Evolutionary conservation across 1,140 invertebrate genomes (phyloP).

Genomic region (Bombus affinis): DNA sequence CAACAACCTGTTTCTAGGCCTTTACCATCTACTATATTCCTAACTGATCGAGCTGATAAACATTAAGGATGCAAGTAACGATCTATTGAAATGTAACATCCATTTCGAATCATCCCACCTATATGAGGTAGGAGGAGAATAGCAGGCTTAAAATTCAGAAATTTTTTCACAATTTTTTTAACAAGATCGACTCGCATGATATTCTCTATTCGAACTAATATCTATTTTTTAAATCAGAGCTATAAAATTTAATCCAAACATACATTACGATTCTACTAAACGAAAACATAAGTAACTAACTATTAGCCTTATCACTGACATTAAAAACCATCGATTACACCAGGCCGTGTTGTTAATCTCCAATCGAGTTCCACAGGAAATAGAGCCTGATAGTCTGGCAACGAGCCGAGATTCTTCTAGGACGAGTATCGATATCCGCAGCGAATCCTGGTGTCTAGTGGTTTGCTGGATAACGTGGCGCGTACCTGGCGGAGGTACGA

Average conservation of each 20-base stretch:
- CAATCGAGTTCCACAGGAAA: conserved; percentile 1
- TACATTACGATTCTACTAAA: background rate
- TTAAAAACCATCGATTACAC: background rate
- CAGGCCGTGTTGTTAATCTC: background rate
- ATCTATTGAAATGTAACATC: too few species aligned
- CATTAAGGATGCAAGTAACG: too few species aligned
- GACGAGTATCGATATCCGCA: conserved; percentile 50
- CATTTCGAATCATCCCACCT: too few species aligned
- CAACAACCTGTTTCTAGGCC: background rate
- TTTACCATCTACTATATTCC: background rate
- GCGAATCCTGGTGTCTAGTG: conserved; percentile 45
- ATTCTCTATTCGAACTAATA: too few species aligned
- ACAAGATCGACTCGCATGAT: too few species aligned
- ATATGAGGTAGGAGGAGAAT: too few species aligned
- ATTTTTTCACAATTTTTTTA: too few species aligned
- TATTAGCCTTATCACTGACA: background rate
- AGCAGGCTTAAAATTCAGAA: too few species aligned
- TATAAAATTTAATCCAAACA: background rate
- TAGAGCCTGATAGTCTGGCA: conserved; percentile 13
- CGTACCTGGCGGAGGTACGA: conserved; percentile 46
- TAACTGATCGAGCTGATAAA: too few species aligned
- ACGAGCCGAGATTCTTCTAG: conserved; percentile 38
- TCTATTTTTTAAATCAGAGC: too few species aligned
- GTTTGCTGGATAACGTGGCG: conserved; percentile 63
- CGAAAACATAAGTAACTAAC: background rate